Base-by-base conservation (phyloP, 2,797 vertebrate genomes). In the Glyptemys insculpta region DNA sequence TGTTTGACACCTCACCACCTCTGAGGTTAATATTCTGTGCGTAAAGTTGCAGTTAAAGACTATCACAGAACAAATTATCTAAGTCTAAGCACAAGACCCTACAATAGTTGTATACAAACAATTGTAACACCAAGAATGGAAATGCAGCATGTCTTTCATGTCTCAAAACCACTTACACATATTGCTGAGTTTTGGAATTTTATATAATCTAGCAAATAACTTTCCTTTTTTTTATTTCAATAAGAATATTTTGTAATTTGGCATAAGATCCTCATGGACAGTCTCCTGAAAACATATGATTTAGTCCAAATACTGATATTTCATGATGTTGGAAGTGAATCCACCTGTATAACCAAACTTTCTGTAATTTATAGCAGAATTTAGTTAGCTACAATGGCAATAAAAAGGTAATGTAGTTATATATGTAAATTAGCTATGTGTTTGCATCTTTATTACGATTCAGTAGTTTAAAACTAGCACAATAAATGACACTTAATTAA, bases 391-490 rank as follows among this genome's bases (percentile, higher is more conserved):
- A 86, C 15, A 88, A 54, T 52, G 23, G 34, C 44, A 92, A 91
- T 93, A 87, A 93, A 94, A 87, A 72, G 44, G 23, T 79, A 79
- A 5, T 57, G 1, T 18, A 79, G 31, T 68, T 90, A 59, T 87
- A 79, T 88, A 94, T 93, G 83, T 59, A 95, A 91, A 96, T 89
- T 88, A 93, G 49, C 37, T 79, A 57, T 41, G 10, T 80, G 52
- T 93, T 95, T 95, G 54, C 34, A 87, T 72, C 53, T 87, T 57
- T 23, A 95, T 94, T 96, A 97, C 83, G 84, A 91, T 80, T 19
- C 52, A 92, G 81, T 94, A 90, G 74, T 94, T 96, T 93, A 95
- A 96, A 96, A 94, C 56, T 94, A 93, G 23, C 82, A 88, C n/a
- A 96, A 91, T 93, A 95, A 93, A 92, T 92, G 86, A 47, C 49